Evolutionary conservation across 2,888 invertebrate species (phyloP).

Genomic region (Rotaria sp.): DNA sequence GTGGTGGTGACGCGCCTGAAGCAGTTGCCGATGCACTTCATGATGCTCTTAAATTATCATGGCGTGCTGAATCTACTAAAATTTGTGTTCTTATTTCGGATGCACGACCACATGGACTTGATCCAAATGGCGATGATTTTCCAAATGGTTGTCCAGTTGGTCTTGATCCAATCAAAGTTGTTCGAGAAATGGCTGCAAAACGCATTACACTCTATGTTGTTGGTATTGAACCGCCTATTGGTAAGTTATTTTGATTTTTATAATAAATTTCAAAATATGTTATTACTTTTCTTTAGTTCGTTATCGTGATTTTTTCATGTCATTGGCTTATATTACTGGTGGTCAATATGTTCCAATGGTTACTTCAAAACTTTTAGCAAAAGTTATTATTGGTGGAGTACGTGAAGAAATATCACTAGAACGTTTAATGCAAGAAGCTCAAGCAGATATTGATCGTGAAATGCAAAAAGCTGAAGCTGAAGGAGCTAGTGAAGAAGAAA

Average conservation of each 20-base stretch:
- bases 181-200: not conserved
- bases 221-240: not conserved
- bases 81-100: not conserved
- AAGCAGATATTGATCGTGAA: conserved; percentile 44
- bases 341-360: conserved; percentile 50
- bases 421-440: conserved; percentile 46
- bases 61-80: conserved; percentile 47
- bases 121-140: conserved; percentile 48
- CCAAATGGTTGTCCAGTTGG: not conserved
- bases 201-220: not conserved
- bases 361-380: conserved; percentile 45
- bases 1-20: conserved; percentile 50
- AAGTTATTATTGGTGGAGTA: conserved; percentile 49
- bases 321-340: conserved; percentile 48
- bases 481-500: conserved; percentile 11
- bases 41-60: conserved; percentile 47
- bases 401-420: conserved; percentile 50
- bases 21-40: conserved; percentile 51
- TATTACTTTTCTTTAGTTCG: conserved; percentile 43
- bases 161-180: not conserved
- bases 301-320: conserved; percentile 49
- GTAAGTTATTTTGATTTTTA: too few relatives aligned
- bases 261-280: not conserved
- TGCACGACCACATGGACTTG: not conserved
- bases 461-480: conserved; percentile 26